Evolutionary conservation across 1,140 invertebrate genomes (phyloP).

Genomic region (Coptotermes formosanus): DNA sequence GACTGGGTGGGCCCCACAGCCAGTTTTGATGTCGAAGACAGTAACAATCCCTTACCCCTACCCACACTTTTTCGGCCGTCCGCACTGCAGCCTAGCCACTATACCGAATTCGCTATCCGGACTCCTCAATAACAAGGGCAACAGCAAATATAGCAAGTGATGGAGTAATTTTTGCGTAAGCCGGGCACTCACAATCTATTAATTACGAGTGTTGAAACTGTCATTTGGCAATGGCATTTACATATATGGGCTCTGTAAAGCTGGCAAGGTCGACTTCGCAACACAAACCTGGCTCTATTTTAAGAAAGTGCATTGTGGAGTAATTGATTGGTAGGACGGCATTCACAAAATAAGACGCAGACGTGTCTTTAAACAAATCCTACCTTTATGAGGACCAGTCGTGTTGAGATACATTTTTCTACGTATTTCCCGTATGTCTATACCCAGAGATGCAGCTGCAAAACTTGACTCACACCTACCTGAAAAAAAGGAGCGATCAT

Average conservation of each 20-base stretch:
- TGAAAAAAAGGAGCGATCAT: neutral
- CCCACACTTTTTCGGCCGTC: too few species aligned
- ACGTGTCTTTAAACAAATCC: neutral
- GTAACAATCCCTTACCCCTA: too few species aligned
- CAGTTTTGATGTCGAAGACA: too few species aligned
- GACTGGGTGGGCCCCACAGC: too few species aligned
- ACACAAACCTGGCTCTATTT: neutral
- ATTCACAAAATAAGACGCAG: neutral
- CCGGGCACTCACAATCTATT: neutral
- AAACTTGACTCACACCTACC: neutral
- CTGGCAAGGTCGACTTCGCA: neutral
- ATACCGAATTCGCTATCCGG: too few species aligned
- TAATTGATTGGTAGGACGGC: neutral
- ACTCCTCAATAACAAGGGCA: too few species aligned
- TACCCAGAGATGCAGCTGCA: neutral
- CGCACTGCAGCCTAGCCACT: too few species aligned
- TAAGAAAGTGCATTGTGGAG: neutral
- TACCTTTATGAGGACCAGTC: neutral
- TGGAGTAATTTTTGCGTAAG: neutral
- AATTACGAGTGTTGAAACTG: neutral
- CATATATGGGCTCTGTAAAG: neutral
- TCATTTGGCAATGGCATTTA: conserved; percentile 1
- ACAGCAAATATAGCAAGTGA: neutral
- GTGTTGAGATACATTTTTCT: neutral
- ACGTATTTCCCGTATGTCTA: too few species aligned